Base-by-base conservation (phyloP, 2,888 invertebrate species). In the Synanthedon vespiformis region DNA sequence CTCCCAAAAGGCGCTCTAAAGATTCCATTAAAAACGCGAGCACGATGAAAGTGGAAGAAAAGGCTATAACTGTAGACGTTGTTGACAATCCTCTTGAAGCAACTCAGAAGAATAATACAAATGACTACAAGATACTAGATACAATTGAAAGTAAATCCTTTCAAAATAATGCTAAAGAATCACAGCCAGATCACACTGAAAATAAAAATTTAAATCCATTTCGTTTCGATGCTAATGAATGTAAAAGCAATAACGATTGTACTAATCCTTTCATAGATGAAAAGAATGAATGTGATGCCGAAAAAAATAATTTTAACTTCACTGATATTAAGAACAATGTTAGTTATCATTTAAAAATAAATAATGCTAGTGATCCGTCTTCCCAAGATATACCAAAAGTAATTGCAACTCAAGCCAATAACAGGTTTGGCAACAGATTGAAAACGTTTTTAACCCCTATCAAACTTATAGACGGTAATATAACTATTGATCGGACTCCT, bases 301-400 rank as follows among this genome's bases (percentile, higher is more conserved):
- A 40, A 34, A 40, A 55, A 54, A 54, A 53, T 50, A 50, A 22
- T 12, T n/a, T 34, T n/a, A 27, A 50, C 12, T 11, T 13, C 8
- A 12, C 27, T n/a, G 40, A 68, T 50, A n/a, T n/a, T n/a, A 76
- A 78, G 56, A 73, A 79, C 57, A 74, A 68, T 53, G 80, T 86
- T 10, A 82, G 80, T 63, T 85, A 87, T 59, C 83, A 76, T 64
- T 72, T 87, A 53, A 86, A 79, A 74, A 85, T 86, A 61, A 82
- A 80, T 55, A 81, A 79, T 12, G 56, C 66, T 6, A 74, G 65
- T 60, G 81, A 83, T 60, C 61, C 76, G 50, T 64, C 66, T 50
- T 57, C 63, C 52, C 52, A 62, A 40, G 56, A 58, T 40, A 16
- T 57, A 52, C 56, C 68, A 55, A 62, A 66, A 55, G 52, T 58